These are phyloP conservation scores for Sicus ferrugineus DNA, from an alignment of 2,888 invertebrate genomes.

Conservation along the genomic window DNA sequence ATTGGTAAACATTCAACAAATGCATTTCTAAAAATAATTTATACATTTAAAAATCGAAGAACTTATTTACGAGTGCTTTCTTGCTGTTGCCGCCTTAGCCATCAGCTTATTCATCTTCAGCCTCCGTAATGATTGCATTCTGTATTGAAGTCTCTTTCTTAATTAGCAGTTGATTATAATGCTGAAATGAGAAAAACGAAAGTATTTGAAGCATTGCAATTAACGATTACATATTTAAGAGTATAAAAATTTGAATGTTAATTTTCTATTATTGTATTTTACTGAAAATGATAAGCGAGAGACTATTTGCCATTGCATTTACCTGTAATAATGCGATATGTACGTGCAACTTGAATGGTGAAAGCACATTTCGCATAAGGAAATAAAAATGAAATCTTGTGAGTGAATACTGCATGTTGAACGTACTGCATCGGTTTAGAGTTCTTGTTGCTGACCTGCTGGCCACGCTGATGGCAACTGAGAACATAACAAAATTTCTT, in stretches of 20 bases:
- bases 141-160: conserved; percentile 67
- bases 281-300: too few species aligned
- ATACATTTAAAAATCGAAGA: conserved; percentile 7
- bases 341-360: too few species aligned
- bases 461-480: conserved; percentile 38
- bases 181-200: conserved; percentile 45
- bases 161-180: conserved; percentile 59
- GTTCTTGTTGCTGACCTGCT: too few species aligned
- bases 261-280: too few species aligned
- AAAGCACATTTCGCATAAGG: too few species aligned
- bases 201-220: not conserved
- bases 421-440: too few species aligned
- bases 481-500: conserved; percentile 45
- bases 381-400: too few species aligned
- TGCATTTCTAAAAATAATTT: not conserved
- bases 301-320: too few species aligned
- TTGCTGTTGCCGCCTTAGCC: not conserved
- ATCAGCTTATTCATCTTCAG: conserved; percentile 67
- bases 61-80: not conserved
- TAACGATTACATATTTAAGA: not conserved
- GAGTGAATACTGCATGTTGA: too few species aligned
- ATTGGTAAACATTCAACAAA: too few species aligned
- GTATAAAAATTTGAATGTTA: too few species aligned
- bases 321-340: too few species aligned
- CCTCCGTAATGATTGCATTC: conserved; percentile 76